phyloP scores from a whole-genome alignment of 2,888 invertebrate species.

The Stegana nigrithorax region DNA sequence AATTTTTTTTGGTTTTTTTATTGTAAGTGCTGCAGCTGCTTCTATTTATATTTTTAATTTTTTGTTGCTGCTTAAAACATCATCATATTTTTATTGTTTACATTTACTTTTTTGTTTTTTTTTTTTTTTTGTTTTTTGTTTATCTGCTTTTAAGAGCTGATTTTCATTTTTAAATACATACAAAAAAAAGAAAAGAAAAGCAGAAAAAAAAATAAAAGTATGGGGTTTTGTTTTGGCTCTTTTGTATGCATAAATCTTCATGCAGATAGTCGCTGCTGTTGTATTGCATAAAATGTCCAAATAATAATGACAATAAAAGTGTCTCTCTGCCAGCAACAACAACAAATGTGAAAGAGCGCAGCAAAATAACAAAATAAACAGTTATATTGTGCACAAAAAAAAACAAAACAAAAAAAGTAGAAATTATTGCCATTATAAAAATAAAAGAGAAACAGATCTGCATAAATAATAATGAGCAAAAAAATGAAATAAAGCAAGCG shows the following conservation, averaged over 20 bases:
- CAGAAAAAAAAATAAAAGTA: too few relatives aligned
- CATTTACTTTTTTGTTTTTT: neutral
- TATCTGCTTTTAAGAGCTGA: neutral
- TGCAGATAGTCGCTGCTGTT: slow-evolving; percentile 10
- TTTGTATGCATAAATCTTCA: slow-evolving; percentile 56
- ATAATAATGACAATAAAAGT: slow-evolving; percentile 59
- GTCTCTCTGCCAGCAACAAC: slow-evolving; percentile 10
- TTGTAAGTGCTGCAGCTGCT: slow-evolving; percentile 40
- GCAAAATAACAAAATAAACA: slow-evolving; percentile 12
- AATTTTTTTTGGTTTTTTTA: slow-evolving; percentile 36
- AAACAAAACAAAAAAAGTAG: slow-evolving; percentile 16
- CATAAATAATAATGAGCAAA: slow-evolving; percentile 3
- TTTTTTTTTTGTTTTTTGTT: neutral
- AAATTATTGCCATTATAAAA: neutral
- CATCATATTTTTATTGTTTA: neutral
- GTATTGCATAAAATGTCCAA: slow-evolving; percentile 40
- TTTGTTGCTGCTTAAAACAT: neutral
- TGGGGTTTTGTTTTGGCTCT: too few relatives aligned
- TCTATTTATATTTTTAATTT: neutral
- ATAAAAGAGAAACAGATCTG: slow-evolving; percentile 8
- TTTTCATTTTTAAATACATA: too few relatives aligned
- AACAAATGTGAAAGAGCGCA: neutral
- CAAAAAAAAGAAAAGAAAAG: too few relatives aligned
- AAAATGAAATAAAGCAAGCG: slow-evolving; percentile 14
- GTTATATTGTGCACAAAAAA: slow-evolving; percentile 11